phyloP scores from a whole-genome alignment of 1,140 invertebrate species.

The Drosophila sproati region DNA sequence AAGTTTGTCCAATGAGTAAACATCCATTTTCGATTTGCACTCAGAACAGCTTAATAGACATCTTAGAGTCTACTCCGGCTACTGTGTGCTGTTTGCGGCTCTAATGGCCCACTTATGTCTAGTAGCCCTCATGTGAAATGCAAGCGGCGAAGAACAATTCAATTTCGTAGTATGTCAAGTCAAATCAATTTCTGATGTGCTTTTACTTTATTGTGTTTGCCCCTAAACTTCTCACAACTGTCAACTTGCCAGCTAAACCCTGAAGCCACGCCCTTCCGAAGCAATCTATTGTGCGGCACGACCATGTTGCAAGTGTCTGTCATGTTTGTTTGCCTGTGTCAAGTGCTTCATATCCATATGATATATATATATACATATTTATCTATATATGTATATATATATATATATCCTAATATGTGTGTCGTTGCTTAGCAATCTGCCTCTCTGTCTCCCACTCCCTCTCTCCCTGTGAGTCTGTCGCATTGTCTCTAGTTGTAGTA shows the following conservation, averaged over 20 bases:
- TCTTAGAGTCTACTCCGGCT: not conserved
- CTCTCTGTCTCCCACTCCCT: no score
- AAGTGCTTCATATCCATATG: slow-evolving; percentile 64
- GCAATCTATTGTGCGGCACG: not conserved
- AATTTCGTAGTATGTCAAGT: slow-evolving; percentile 18
- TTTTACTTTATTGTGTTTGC: slow-evolving; percentile 18
- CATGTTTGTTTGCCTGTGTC: slow-evolving; percentile 73
- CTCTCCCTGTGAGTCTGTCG: no score
- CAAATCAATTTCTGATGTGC: slow-evolving; percentile 47
- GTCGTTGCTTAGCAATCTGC: not conserved
- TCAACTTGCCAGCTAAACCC: slow-evolving; percentile 23
- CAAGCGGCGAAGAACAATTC: slow-evolving; percentile 23
- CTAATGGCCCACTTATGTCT: slow-evolving; percentile 13
- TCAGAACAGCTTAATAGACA: not conserved
- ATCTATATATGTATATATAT: not conserved
- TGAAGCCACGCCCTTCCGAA: not conserved
- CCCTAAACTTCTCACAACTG: slow-evolving; percentile 20
- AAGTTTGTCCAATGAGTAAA: not conserved
- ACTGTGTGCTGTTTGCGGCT: slow-evolving; percentile 5
- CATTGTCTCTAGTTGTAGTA: no score
- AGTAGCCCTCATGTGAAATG: slow-evolving; percentile 23
- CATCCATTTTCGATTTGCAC: not conserved
- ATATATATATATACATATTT: slow-evolving; percentile 1
- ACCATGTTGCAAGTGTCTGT: slow-evolving; percentile 53
- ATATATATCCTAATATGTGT: slow-evolving; percentile 9